Percentiles rank a stretch among this genome's conserved stretches.
Conservation (phyloP, 1,140 invertebrate species). For the Ceratoteleas bidentatus region DNA sequence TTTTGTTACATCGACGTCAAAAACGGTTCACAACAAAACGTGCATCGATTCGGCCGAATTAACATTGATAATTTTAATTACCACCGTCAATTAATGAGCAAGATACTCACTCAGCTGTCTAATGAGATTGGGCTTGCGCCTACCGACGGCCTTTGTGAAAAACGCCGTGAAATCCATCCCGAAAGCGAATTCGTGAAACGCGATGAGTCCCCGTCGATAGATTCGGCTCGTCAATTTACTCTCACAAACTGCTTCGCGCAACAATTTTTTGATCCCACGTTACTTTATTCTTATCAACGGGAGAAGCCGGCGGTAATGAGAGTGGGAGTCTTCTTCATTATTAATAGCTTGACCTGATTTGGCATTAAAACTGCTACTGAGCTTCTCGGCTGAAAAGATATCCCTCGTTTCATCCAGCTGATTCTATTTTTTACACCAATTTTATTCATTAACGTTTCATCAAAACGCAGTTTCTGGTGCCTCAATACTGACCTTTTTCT, state of each 20-base stretch:
- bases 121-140: slow-evolving; percentile 70
- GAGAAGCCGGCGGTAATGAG: slow-evolving; percentile 22
- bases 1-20: background rate
- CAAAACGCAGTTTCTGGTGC: too few relatives aligned
- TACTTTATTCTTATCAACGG: slow-evolving; percentile 31
- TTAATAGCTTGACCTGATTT: slow-evolving; percentile 31
- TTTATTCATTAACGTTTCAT: background rate
- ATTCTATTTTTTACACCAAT: background rate
- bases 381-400: background rate
- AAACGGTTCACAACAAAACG: background rate
- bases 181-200: background rate
- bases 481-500: too few relatives aligned
- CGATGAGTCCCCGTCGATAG: background rate
- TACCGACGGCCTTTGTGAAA: slow-evolving; percentile 62
- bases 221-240: background rate
- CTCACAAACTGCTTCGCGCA: slow-evolving; percentile 14
- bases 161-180: slow-evolving; percentile 73
- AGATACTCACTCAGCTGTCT: slow-evolving; percentile 71
- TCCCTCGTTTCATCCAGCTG: background rate
- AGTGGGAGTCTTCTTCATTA: slow-evolving; percentile 23
- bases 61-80: slow-evolving; percentile 24
- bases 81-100: slow-evolving; percentile 6
- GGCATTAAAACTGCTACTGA: slow-evolving; percentile 9
- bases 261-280: slow-evolving; percentile 17
- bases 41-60: background rate